Conservation (phyloP, 1,140 invertebrate species). For the Drosophila kepulauana region DNA sequence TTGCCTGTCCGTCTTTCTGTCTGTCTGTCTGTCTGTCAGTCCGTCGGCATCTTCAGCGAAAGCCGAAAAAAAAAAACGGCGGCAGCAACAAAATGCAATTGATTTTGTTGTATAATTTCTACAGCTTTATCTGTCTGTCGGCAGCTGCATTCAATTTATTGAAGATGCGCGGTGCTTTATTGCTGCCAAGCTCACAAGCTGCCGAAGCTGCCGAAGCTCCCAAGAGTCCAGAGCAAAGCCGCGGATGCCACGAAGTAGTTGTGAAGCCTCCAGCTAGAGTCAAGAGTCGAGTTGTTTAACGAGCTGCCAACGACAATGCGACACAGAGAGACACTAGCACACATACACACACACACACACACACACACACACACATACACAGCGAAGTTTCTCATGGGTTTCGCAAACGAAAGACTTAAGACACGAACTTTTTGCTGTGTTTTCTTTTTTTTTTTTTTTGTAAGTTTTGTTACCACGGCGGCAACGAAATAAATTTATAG, state of each 20-base stretch:
- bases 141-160: slow-evolving; percentile 75
- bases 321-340: slow-evolving; percentile 31
- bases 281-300: slow-evolving; percentile 47
- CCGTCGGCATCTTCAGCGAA: slow-evolving; percentile 55
- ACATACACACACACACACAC: slow-evolving; percentile 7
- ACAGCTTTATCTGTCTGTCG: slow-evolving; percentile 72
- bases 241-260: slow-evolving; percentile 6
- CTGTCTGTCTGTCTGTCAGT: slow-evolving; percentile 26
- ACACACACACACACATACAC: not conserved
- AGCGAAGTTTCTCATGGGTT: slow-evolving; percentile 33
- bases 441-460: not conserved
- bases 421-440: slow-evolving; percentile 51
- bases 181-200: slow-evolving; percentile 27
- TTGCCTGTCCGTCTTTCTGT: slow-evolving; percentile 9
- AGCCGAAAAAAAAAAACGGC: slow-evolving; percentile 37
- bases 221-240: slow-evolving; percentile 16
- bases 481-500: slow-evolving; percentile 52
- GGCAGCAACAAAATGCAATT: slow-evolving; percentile 67
- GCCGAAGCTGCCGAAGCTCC: not conserved
- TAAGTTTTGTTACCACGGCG: slow-evolving; percentile 7
- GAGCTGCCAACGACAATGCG: slow-evolving; percentile 48
- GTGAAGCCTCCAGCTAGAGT: slow-evolving; percentile 19
- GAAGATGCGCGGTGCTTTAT: slow-evolving; percentile 72
- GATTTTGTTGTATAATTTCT: slow-evolving; percentile 79
- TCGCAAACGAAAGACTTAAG: slow-evolving; percentile 71